Base-by-base conservation (phyloP, 2,888 invertebrate genomes). In the Heliothis peltigera region DNA sequence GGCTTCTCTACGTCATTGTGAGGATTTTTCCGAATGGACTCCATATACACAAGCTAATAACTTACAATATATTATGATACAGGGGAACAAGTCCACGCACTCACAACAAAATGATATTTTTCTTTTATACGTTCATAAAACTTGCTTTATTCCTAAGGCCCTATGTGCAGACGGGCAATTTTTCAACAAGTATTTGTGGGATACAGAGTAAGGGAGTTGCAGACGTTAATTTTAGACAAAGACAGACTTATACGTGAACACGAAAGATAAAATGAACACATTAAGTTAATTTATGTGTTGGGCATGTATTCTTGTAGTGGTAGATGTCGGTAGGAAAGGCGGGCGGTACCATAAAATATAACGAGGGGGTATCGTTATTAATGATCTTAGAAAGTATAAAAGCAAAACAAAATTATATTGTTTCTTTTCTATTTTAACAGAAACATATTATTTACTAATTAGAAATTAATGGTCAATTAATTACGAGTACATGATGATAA, bases 171-270 rank as follows among this genome's bases (percentile, higher is more conserved):
- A 79, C 71, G 73, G 80, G 86, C 80, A 79, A 90, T 90, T 89
- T 91, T 90, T 91, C 89, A 90, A 85, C 82, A 81, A 85, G 85
- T 83, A 84, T 86, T 85, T 81, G 83, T 80, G 80, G 81, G 81
- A 81, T 84, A 81, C 84, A 84, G 81, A 79, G 79, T 47, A 57
- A 81, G 84, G 82, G 83, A 83, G 81, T 86, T 81, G 77, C 80
- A 75, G 82, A 85, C 88, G 89, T 89, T 91, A 90, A 91, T 91
- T 91, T 90, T 87, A 87, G 89, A 89, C 84, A 85, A 86, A 87
- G 88, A 90, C 84, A 83, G 87, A 83, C 77, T 67, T 84, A 87
- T 74, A 75, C 47, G 80, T 69, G 81, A 68, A 79, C 80, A 84
- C 77, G 84, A 80, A 82, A 84, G 88, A 87, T 86, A 85, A 84